Base-by-base conservation (phyloP, 2,888 invertebrate species). In the Machimus atricapillus region DNA sequence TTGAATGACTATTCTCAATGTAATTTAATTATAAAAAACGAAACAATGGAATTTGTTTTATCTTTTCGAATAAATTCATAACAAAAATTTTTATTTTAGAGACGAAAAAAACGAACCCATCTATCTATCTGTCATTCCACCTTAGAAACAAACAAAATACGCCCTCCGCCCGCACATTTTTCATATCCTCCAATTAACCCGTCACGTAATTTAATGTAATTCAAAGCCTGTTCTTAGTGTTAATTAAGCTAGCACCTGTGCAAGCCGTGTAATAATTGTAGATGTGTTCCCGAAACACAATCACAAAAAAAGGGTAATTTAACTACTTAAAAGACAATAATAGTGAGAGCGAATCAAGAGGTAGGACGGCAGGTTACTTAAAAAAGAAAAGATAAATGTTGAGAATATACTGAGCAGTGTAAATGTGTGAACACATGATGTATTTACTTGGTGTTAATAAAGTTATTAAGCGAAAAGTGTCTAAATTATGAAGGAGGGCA, bases 361-460 rank as follows among this genome's bases (percentile, higher is more conserved):
- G 27, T 66, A 23, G 52, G 52, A 52, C 9, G 66, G 27, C 66
- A 66, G 66, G 56, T 82, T 58, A 8, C 52, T 58, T 82, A 82
- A 37, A 66, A 82, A 58, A 56, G 31, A 74, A 16, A 76, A 76
- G 4, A 58, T 66, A 23, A n/a, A 58, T 82, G 27, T 52, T 81
- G 31, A 58, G 58, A 66, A 74, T 85, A 37, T 83, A 66, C 37
- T 66, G 58, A 66, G 82, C 58, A 66, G 82, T 83, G 66, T 85
- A 85, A 73, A 85, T 74, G 85, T 85, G 85, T 85, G 83, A 83
- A 73, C 14, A 66, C 23, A 83, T 83, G 85, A 74, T 85, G 85
- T 85, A 85, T 74, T 85, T 85, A 85, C n/a, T 85, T 43, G 74
- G 85, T 85, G 85, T 85, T 85, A 85, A 85, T 74, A 74, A 85